phyloP scores from a whole-genome alignment of 2,113 vertebrate genomes.

The Neodontobutis hainanensis region DNA sequence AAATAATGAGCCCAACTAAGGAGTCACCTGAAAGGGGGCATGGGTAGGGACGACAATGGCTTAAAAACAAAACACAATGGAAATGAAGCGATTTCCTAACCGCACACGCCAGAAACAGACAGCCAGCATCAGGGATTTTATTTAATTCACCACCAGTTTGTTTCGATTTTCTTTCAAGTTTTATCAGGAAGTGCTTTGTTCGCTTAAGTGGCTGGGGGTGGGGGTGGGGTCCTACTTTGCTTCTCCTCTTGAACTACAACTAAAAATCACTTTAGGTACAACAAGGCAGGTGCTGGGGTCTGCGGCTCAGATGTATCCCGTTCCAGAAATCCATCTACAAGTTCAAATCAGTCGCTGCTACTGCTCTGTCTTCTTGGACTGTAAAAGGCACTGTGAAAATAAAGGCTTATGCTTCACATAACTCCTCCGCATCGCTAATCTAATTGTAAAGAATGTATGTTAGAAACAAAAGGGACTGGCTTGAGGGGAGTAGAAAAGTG shows the following conservation, averaged over 20 bases:
- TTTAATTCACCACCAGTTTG: conserved; percentile 39
- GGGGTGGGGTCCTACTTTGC: conserved; percentile 29
- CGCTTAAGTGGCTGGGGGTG: conserved; percentile 52
- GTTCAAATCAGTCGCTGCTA: conserved; percentile 4
- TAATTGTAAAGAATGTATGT: conserved; percentile 27
- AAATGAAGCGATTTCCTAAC: conserved; percentile 22
- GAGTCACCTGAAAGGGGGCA: background rate
- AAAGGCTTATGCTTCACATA: conserved; percentile 67
- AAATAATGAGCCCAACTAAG: conserved; percentile 17
- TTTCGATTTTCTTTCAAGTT: conserved; percentile 82
- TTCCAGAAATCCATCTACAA: conserved; percentile 12
- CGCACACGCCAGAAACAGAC: conserved; percentile 33
- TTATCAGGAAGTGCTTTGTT: conserved; percentile 86
- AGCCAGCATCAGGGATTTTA: conserved; percentile 78
- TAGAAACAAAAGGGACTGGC: conserved; percentile 46
- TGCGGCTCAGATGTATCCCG: conserved; percentile 8
- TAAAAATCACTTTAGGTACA: conserved; percentile 14
- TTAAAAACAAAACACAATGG: background rate
- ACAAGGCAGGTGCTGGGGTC: conserved; percentile 42
- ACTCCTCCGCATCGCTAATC: conserved; percentile 17
- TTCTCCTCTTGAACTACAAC: conserved; percentile 19
- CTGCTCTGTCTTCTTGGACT: conserved; percentile 38
- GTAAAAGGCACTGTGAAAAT: conserved; percentile 79
- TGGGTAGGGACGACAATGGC: background rate
- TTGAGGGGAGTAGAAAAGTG: conserved; percentile 45